phyloP scores from a whole-genome alignment of 2,113 vertebrate species.

The Varanus salvator region DNA sequence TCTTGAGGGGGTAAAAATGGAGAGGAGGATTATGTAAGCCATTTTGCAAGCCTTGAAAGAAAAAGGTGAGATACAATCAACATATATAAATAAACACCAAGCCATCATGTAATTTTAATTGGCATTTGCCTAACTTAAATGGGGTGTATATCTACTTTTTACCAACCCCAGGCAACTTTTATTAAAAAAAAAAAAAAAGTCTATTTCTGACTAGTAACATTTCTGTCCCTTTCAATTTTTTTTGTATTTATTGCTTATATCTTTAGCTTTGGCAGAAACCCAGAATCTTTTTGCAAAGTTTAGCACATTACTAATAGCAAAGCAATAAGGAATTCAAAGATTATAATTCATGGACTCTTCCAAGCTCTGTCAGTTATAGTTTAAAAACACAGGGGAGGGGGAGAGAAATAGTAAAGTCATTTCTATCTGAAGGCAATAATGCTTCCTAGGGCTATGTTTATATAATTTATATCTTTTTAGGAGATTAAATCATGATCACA shows the following conservation, averaged over 20 bases:
- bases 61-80: too few relatives aligned
- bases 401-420: slow-evolving; percentile 46
- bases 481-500: slow-evolving; percentile 81
- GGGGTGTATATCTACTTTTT: slow-evolving; percentile 48
- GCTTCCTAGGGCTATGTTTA: slow-evolving; percentile 78
- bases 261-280: slow-evolving; percentile 54
- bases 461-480: slow-evolving; percentile 80
- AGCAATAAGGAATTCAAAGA: slow-evolving; percentile 34
- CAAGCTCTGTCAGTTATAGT: slow-evolving; percentile 42
- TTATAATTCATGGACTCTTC: slow-evolving; percentile 37
- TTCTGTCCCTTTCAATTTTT: slow-evolving; percentile 1
- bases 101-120: background rate
- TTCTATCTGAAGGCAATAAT: slow-evolving; percentile 68
- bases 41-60: too few relatives aligned
- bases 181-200: slow-evolving; percentile 29
- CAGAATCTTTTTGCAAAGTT: slow-evolving; percentile 52
- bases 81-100: background rate
- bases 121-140: slow-evolving; percentile 11
- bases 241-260: slow-evolving; percentile 33
- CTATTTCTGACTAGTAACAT: background rate
- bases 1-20: too few relatives aligned
- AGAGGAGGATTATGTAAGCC: too few relatives aligned
- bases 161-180: background rate
- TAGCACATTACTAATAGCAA: slow-evolving; percentile 57
- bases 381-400: slow-evolving; percentile 66